phyloP scores from a whole-genome alignment of 2,888 invertebrate genomes.

The Ypsolopha scabrella region DNA sequence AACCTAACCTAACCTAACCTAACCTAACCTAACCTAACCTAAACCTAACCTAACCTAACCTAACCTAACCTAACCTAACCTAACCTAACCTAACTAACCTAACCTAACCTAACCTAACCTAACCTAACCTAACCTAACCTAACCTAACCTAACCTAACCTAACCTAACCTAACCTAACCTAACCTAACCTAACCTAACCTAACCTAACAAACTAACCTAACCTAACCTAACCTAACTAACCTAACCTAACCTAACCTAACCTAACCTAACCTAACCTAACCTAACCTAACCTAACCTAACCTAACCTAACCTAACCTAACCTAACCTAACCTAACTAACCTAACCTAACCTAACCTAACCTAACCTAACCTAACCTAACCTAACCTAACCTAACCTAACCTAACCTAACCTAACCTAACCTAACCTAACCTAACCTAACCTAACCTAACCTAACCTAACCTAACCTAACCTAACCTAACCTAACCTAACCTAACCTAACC shows the following conservation, averaged over 20 bases:
- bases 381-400: constrained; percentile 10
- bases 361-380: constrained; percentile 9
- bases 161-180: constrained; percentile 10
- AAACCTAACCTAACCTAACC: constrained; percentile 8
- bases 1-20: constrained; percentile 5
- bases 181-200: constrained; percentile 3
- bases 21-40: constrained; percentile 6
- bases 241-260: neutral
- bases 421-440: constrained; percentile 3
- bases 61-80: constrained; percentile 9
- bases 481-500: constrained; percentile 4
- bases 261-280: neutral
- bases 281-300: neutral
- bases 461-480: neutral
- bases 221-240: constrained; percentile 4
- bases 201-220: constrained; percentile 4
- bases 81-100: constrained; percentile 11
- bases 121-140: constrained; percentile 10
- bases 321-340: neutral
- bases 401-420: constrained; percentile 7
- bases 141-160: constrained; percentile 14
- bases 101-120: constrained; percentile 10
- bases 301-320: neutral
- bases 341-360: constrained; percentile 7
- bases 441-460: neutral